Evolutionary conservation across 2,113 vertebrate species (phyloP), one percentile per base, ranked within the genome.

Genomic region (Podiceps cristatus): DNA sequence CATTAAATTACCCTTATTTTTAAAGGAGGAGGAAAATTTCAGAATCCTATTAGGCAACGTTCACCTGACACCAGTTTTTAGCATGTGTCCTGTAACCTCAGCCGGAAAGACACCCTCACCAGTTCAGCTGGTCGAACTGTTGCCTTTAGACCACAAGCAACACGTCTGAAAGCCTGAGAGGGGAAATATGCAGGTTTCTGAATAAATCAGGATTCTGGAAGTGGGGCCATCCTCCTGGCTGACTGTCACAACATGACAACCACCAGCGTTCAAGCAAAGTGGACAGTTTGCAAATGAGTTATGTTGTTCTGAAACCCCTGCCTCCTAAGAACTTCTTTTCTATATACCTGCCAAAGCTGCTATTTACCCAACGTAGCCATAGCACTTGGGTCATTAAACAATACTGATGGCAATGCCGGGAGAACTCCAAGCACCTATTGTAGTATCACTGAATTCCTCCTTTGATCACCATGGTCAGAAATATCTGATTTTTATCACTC

Each of bases 401-500:
- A 97, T 96, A 96, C 91, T 47, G 63, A 95, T 97, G 95, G 95
- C 85, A 91, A 92, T 96, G 93, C 95, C 92, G 75, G 0, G 68
- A 97, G 93, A 96, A 95, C 88, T 94, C 94, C 90, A 72, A 90
- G 88, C 68, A 95, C 93, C 96, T 96, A 97, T 94, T 96, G 85
- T 96, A 96, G 92, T 92, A 97, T 96, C 96, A 95, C 72, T 83
- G 95, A 98, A 96, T 97, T 97, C 96, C 78, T 93, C 87, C 96
- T 98, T 96, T 97, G 97, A 97, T 96, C 96, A 94, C 93, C 80
- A 56, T 90, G 68, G 95, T 95, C 96, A 97, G 92, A 96, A 96
- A 96, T 96, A 97, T 95, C 95, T 97, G 97, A 98, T 98, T 96
- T 95, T 97, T 97, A 98, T 98, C 97, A 97, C 96, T 95, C 90